A percentile compares a stretch with the other conserved stretches of the same genome.
phyloP scores from a whole-genome alignment of 53 echinoderm and acorn worm species.

The Apostichopus leukothele region DNA sequence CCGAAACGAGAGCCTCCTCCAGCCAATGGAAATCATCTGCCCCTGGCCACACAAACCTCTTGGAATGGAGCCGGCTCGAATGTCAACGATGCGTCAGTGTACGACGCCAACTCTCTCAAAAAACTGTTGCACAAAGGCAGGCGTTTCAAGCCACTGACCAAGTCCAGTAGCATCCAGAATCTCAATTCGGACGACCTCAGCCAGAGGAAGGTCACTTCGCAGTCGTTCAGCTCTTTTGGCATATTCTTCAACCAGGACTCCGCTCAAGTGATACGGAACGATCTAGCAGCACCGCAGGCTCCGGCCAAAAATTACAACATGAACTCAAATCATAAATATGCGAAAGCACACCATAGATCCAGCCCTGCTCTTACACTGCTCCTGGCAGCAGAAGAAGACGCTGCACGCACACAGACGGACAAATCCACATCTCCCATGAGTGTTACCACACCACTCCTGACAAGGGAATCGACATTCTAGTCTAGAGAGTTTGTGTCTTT shows the following conservation, averaged over 20 bases:
- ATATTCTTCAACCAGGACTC: neutral
- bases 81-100: conserved; percentile 8
- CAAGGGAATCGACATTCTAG: no score
- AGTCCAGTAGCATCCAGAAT: conserved; percentile 6
- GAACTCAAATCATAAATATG: neutral
- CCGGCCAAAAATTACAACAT: conserved; percentile 14
- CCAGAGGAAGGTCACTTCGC: conserved; percentile 26
- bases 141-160: conserved; percentile 11
- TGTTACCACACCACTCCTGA: no score
- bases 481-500: no score
- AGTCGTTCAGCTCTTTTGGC: conserved; percentile 34
- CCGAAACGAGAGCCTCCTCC: conserved; percentile 19
- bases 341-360: no score
- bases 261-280: neutral
- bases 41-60: neutral
- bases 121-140: conserved; percentile 17
- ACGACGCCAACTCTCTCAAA: conserved; percentile 15
- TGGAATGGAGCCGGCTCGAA: neutral
- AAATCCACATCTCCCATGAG: no score
- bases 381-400: no score
- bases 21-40: neutral
- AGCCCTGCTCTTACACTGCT: no score
- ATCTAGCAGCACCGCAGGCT: neutral
- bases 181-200: neutral
- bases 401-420: no score